phyloP scores from a whole-genome alignment of 2,113 vertebrate genomes.

The Aleadryas rufinucha region DNA sequence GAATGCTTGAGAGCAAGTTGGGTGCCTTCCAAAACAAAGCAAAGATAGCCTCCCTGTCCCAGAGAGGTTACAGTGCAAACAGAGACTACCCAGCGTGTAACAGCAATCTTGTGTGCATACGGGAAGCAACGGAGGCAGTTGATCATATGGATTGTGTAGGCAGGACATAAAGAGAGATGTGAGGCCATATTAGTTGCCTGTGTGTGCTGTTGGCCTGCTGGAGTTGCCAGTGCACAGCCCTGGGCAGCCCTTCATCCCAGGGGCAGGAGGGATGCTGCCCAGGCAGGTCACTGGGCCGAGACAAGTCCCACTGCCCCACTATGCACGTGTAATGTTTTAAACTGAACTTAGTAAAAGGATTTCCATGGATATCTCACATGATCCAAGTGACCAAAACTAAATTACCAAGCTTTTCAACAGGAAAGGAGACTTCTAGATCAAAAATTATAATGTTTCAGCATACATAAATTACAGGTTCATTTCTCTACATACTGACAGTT shows the following conservation, averaged over 20 bases:
- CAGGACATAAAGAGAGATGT: neutral
- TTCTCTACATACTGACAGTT: neutral
- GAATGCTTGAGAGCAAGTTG: conserved; percentile 41
- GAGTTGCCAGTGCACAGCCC: neutral
- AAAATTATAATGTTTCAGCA: conserved; percentile 28
- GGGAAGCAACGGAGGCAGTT: neutral
- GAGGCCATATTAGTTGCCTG: neutral
- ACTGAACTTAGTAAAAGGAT: neutral
- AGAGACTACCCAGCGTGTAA: neutral
- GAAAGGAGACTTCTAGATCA: conserved; percentile 20
- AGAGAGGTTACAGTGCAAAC: neutral
- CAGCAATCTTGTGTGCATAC: fast-evolving
- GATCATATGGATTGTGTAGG: neutral
- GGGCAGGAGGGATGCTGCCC: neutral
- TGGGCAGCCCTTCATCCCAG: neutral
- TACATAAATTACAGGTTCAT: conserved; percentile 44
- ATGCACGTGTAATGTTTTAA: neutral
- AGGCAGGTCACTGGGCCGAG: neutral
- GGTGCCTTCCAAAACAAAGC: conserved; percentile 45
- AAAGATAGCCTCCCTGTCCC: conserved; percentile 30
- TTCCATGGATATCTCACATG: neutral
- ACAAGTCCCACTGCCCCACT: neutral
- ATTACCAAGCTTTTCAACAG: conserved; percentile 6
- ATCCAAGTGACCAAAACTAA: neutral
- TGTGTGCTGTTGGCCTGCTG: neutral